Conservation (phyloP, 2,113 vertebrate genomes). For the Indicator indicator region DNA sequence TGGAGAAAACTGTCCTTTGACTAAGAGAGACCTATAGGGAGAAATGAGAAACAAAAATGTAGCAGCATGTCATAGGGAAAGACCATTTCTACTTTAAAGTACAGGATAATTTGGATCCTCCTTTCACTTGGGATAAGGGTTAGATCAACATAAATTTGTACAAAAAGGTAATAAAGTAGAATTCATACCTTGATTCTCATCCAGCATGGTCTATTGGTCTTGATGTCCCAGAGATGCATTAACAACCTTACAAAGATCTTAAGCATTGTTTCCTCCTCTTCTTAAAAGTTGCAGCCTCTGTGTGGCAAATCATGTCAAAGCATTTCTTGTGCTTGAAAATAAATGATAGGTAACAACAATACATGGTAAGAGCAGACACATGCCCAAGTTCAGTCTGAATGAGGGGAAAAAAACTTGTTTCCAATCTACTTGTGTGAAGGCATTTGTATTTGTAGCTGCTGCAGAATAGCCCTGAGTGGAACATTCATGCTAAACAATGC, state of each 20-base stretch:
- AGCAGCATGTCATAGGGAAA: not conserved
- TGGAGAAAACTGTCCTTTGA: not conserved
- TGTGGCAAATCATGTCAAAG: not conserved
- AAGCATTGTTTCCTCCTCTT: not conserved
- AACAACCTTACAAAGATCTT: not conserved
- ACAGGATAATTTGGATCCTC: not conserved
- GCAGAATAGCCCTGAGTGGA: not conserved
- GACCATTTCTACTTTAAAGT: not conserved
- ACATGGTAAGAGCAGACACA: rapidly evolving
- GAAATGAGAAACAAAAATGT: not conserved
- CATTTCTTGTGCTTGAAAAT: not conserved
- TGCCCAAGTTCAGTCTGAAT: not conserved
- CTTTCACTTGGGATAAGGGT: not conserved
- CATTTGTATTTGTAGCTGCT: not conserved
- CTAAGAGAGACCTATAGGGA: not conserved
- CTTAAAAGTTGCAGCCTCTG: not conserved
- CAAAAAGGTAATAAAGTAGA: not conserved
- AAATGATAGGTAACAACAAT: not conserved
- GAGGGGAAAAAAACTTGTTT: not conserved
- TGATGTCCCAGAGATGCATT: not conserved
- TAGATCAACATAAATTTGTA: not conserved
- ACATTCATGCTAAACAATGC: not conserved
- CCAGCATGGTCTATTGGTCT: not conserved
- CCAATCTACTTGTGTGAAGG: not conserved
- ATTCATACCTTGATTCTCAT: not conserved